Evolutionary conservation across 2,888 invertebrate genomes (phyloP).

Genomic region (Drosophila greeni): DNA sequence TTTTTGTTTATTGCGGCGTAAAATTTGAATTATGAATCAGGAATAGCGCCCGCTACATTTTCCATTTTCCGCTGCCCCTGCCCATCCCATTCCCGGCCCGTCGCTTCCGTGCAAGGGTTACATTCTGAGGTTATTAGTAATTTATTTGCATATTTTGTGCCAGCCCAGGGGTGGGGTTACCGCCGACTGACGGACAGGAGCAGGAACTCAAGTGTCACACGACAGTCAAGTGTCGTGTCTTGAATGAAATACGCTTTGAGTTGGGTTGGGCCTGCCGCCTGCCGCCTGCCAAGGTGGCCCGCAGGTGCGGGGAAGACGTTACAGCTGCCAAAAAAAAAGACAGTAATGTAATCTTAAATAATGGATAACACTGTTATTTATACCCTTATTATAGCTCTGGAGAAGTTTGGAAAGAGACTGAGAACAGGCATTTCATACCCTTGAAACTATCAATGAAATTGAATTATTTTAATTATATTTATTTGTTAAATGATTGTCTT

Average conservation of each 20-base stretch:
- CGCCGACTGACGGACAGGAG: conserved; percentile 39
- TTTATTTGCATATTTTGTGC: conserved; percentile 72
- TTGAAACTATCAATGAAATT: not conserved
- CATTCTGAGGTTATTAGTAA: conserved; percentile 71
- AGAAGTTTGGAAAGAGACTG: not conserved
- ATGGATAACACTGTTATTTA: not conserved
- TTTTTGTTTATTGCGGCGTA: conserved; percentile 74
- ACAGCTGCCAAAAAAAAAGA: not conserved
- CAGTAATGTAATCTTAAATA: not conserved
- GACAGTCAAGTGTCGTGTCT: conserved; percentile 43
- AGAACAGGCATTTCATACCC: not conserved
- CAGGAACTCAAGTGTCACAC: conserved; percentile 41
- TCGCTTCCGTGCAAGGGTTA: conserved; percentile 64
- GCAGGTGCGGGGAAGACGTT: conserved; percentile 3
- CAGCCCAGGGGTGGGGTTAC: conserved; percentile 10
- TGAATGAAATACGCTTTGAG: conserved; percentile 41
- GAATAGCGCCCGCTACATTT: conserved; percentile 47
- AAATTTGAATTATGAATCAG: conserved; percentile 73
- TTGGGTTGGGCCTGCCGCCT: conserved; percentile 25
- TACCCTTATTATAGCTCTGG: not conserved
- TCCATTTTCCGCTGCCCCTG: not conserved
- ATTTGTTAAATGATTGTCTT: not conserved
- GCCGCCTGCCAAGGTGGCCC: conserved; percentile 16
- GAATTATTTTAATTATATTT: not conserved
- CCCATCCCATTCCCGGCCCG: not conserved